phyloP scores from a whole-genome alignment of 2,113 vertebrate species.

The Archocentrus centrarchus region DNA sequence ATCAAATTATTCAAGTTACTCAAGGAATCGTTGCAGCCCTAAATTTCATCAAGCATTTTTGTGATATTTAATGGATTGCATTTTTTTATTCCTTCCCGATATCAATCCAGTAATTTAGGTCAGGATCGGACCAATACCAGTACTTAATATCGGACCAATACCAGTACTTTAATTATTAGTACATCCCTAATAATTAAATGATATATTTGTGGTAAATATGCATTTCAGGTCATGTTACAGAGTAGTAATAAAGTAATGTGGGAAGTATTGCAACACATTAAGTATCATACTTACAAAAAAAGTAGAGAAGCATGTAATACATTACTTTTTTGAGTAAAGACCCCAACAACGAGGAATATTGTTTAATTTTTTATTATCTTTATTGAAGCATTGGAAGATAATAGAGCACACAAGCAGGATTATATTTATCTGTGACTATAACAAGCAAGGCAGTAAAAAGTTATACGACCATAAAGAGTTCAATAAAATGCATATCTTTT shows the following conservation, averaged over 20 bases:
- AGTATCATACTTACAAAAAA: not conserved
- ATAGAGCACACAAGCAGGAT: not conserved
- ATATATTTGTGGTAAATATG: not conserved
- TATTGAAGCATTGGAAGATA: not conserved
- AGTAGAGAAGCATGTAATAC: not conserved
- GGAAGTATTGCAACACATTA: too few relatives aligned
- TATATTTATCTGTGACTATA: not conserved
- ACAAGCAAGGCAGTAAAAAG: fast-evolving
- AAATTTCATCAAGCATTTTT: too few relatives aligned
- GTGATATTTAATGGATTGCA: too few relatives aligned
- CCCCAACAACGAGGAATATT: not conserved
- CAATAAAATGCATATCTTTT: fast-evolving
- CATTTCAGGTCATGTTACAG: too few relatives aligned
- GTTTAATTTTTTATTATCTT: not conserved
- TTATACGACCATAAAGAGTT: not conserved
- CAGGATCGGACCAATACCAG: too few relatives aligned
- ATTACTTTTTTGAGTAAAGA: not conserved
- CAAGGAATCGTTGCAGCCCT: too few relatives aligned
- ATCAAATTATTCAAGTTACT: too few relatives aligned
- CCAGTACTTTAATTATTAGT: too few relatives aligned
- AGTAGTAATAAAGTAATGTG: too few relatives aligned
- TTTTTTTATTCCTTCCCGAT: too few relatives aligned
- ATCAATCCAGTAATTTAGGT: too few relatives aligned
- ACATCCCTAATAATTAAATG: fast-evolving
- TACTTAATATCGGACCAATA: too few relatives aligned